phyloP scores from a whole-genome alignment of 2,888 invertebrate genomes.

The Dryobotodes eremita region DNA sequence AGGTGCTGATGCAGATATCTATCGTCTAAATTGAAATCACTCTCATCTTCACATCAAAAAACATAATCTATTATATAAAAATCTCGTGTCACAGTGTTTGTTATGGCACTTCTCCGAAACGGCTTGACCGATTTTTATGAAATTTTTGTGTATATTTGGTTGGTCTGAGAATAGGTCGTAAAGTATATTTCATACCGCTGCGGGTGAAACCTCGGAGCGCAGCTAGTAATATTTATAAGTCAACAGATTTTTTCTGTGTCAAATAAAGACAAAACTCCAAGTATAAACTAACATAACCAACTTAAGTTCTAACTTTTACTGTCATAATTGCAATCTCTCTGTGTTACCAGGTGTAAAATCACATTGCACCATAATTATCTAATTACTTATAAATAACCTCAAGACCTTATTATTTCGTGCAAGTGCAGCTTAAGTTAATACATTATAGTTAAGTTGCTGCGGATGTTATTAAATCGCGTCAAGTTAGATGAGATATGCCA shows the following conservation, averaged over 20 bases:
- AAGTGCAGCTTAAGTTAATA: constrained; percentile 28
- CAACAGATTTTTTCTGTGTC: not conserved
- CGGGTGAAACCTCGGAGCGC: too few species aligned
- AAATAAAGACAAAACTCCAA: not conserved
- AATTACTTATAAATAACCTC: constrained; percentile 29
- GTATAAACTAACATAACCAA: not conserved
- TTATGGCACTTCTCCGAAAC: too few species aligned
- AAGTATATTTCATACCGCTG: too few species aligned
- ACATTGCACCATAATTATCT: not conserved
- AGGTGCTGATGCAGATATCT: too few species aligned
- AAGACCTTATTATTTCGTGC: constrained; percentile 35
- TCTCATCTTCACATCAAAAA: too few species aligned
- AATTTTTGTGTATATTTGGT: too few species aligned
- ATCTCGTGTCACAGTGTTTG: too few species aligned
- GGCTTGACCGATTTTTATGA: too few species aligned
- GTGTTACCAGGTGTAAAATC: constrained; percentile 26
- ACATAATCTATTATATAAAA: too few species aligned
- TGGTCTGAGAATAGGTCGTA: too few species aligned
- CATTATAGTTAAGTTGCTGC: constrained; percentile 29
- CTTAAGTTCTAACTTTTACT: not conserved
- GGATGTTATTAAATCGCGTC: constrained; percentile 53
- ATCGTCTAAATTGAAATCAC: too few species aligned
- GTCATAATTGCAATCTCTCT: constrained; percentile 21
- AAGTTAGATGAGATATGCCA: constrained; percentile 26
- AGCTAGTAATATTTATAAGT: too few species aligned